These are phyloP conservation scores for Acleris emargana DNA, from an alignment of 2,888 invertebrate species.

Conservation along the genomic window DNA sequence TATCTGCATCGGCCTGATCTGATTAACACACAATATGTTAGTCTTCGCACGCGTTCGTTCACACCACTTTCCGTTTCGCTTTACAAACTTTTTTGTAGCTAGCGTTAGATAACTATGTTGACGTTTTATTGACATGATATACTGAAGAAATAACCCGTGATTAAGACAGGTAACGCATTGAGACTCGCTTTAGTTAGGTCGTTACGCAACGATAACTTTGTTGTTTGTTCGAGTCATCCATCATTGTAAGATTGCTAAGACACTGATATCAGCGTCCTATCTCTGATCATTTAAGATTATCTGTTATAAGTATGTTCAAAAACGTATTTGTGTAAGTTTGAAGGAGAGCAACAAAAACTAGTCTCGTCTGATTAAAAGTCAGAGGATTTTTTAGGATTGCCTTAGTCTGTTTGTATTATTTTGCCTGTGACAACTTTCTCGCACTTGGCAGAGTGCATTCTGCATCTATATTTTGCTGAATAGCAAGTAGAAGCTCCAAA, in stretches of 20 bases:
- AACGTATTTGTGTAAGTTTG: slow-evolving; percentile 2
- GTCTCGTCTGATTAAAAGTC: too few relatives aligned
- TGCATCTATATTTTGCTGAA: too few relatives aligned
- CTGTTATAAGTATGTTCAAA: slow-evolving; percentile 9
- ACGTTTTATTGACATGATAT: slow-evolving; percentile 28
- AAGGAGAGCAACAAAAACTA: background rate
- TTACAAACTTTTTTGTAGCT: slow-evolving; percentile 39
- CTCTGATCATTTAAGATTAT: slow-evolving; percentile 22
- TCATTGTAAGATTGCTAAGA: slow-evolving; percentile 31
- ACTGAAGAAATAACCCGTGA: slow-evolving; percentile 31
- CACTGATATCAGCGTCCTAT: slow-evolving; percentile 17
- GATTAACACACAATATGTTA: slow-evolving; percentile 63
- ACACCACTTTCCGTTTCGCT: slow-evolving; percentile 71
- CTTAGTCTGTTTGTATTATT: too few relatives aligned
- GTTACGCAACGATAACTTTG: slow-evolving; percentile 25
- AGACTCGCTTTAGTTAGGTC: slow-evolving; percentile 6
- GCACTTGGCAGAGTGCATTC: too few relatives aligned
- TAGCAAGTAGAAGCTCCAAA: too few relatives aligned
- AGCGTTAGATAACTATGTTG: slow-evolving; percentile 31
- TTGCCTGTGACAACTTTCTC: too few relatives aligned
- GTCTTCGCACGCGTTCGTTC: slow-evolving; percentile 70
- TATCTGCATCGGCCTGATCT: slow-evolving; percentile 45
- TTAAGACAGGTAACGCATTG: slow-evolving; percentile 19
- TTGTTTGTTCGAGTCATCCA: slow-evolving; percentile 32
- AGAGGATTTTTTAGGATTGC: too few relatives aligned